Percentiles rank a stretch among this genome's conserved stretches.
Evolutionary conservation across 2,113 vertebrate genomes (phyloP).

Genomic region (Cinclus cinclus): DNA sequence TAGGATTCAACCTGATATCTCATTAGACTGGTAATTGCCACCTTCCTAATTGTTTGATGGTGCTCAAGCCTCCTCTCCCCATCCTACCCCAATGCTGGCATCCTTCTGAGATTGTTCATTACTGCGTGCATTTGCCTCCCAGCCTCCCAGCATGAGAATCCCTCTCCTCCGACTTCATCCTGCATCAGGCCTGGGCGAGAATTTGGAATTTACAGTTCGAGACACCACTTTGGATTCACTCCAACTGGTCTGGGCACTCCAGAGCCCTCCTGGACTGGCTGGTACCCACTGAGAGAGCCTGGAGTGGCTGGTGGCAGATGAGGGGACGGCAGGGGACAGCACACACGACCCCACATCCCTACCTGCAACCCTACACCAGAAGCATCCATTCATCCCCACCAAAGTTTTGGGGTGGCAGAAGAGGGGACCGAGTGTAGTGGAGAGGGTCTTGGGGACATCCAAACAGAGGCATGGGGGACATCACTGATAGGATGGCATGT

Average conservation of each 20-base stretch:
- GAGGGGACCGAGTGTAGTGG: fast-evolving
- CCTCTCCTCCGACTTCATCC: background rate
- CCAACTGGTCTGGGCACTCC: background rate
- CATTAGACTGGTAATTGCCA: slow-evolving; percentile 41
- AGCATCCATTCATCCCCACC: fast-evolving
- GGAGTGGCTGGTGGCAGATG: background rate
- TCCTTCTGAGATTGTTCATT: slow-evolving; percentile 14
- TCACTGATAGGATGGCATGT: background rate
- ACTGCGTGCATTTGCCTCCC: background rate
- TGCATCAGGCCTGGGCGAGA: background rate
- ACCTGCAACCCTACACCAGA: background rate
- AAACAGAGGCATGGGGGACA: no score
- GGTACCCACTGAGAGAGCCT: background rate
- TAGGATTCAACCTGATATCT: slow-evolving; percentile 7
- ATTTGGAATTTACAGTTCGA: background rate
- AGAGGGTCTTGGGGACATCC: background rate
- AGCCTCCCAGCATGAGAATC: fast-evolving
- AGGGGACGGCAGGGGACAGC: background rate
- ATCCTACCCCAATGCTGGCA: background rate
- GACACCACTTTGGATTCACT: background rate
- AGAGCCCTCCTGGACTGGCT: fast-evolving
- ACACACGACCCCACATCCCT: no score
- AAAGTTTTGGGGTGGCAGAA: background rate
- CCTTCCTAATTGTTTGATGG: slow-evolving; percentile 30
- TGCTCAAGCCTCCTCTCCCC: background rate